These are phyloP conservation scores for Ctenochaetus hawaiiensis DNA, from an alignment of 2,797 vertebrate species.

Conservation along the genomic window DNA sequence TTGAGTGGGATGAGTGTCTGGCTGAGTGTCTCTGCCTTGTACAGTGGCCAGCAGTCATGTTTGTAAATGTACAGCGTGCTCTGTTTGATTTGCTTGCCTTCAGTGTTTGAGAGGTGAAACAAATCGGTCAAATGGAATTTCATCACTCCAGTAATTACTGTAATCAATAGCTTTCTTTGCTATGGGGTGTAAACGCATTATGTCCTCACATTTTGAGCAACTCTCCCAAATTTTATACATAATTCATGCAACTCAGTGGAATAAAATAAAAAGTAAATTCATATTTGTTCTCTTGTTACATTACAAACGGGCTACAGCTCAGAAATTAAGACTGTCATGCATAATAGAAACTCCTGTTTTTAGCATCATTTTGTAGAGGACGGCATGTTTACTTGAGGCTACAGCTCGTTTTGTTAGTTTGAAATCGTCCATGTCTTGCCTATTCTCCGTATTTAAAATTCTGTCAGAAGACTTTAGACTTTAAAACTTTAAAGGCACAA, in stretches of 20 bases:
- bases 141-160: slow-evolving; percentile 28
- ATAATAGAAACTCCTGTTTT: not conserved
- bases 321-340: not conserved
- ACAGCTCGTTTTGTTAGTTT: not conserved
- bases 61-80: slow-evolving; percentile 6
- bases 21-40: not conserved
- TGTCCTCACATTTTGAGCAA: not conserved
- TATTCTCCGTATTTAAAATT: slow-evolving; percentile 25
- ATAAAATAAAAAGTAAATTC: not conserved
- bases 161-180: slow-evolving; percentile 12
- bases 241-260: not conserved
- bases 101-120: slow-evolving; percentile 19
- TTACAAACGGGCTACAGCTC: not conserved
- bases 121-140: slow-evolving; percentile 16
- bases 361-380: not conserved
- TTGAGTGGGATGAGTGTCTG: not conserved
- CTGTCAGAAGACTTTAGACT: not conserved
- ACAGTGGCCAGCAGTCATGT: not conserved
- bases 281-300: not conserved
- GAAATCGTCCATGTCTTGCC: not conserved
- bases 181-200: slow-evolving; percentile 8
- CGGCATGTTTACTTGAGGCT: not conserved
- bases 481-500: slow-evolving; percentile 1
- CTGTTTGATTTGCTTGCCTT: slow-evolving; percentile 6
- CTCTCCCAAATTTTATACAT: not conserved